Evolutionary conservation across 35 echinoderm and acorn worm genomes (phyloP), one percentile per base, ranked within the genome.

Genomic region (Amphiura filiformis): DNA sequence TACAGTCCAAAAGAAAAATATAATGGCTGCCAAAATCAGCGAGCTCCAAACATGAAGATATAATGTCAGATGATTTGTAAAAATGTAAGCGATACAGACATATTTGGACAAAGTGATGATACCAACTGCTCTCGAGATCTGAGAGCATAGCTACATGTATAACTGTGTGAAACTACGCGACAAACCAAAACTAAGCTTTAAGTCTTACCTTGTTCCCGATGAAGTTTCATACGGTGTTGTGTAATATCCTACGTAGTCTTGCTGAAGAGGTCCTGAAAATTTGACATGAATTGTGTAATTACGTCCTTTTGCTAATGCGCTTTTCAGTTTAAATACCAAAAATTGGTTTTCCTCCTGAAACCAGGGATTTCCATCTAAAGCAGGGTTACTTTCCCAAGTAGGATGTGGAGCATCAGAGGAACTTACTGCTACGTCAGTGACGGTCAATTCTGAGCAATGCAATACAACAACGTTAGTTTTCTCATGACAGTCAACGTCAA

Each of bases 181-280:
- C n/a, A n/a, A n/a, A n/a, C n/a, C n/a, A n/a, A n/a, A n/a, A n/a
- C n/a, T n/a, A n/a, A n/a, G n/a, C n/a, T n/a, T n/a, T n/a, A n/a
- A n/a, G n/a, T n/a, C n/a, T 81, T 80, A 94, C 93, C 88, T 90
- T 36, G 84, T 86, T 78, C 88, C 88, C 14, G 35, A 36, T 3
- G 37, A 34, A 13, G 88, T 94, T 39, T 84, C 86, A 47, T 94
- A 94, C 15, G 93, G 90, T 9, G 82, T 94, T 80, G 79, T 86
- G 65, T 90, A 94, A 18, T 82, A 83, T 9, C 93, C 93, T 0
- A 35, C 0, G 1, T 85, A 23, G 0, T 80, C 82, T 28, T 85
- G 37, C 34, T n/a, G 17, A 13, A 97, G 75, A 57, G 76, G 64
- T 22, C 77, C 95, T 1, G 20, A 20, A 79, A 97, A 97, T 14